phyloP scores from a whole-genome alignment of 2,888 invertebrate genomes.

The Scaptomyza flava region DNA sequence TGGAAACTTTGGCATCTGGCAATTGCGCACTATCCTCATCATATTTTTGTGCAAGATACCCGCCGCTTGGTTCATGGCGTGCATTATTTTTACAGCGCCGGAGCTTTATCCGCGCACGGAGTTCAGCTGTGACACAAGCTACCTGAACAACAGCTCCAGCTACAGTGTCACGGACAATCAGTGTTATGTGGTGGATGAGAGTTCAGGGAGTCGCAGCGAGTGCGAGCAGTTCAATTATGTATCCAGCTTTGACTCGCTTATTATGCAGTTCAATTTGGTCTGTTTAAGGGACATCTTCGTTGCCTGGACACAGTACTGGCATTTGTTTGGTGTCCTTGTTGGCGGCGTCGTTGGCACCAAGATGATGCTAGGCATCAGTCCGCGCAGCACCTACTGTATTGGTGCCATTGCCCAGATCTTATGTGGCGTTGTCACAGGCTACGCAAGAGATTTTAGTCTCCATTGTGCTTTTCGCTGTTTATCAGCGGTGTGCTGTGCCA shows the following conservation, averaged over 20 bases:
- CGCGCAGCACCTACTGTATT: slow-evolving; percentile 82
- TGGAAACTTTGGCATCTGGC: slow-evolving; percentile 85
- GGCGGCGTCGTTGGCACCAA: slow-evolving; percentile 84
- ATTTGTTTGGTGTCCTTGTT: slow-evolving; percentile 84
- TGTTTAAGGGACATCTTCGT: slow-evolving; percentile 84
- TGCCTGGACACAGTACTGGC: slow-evolving; percentile 85
- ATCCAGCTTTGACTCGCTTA: slow-evolving; percentile 80
- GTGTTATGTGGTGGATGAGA: slow-evolving; percentile 68
- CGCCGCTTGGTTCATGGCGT: slow-evolving; percentile 85
- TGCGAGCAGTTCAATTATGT: slow-evolving; percentile 77
- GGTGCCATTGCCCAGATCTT: slow-evolving; percentile 84
- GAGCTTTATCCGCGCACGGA: slow-evolving; percentile 79
- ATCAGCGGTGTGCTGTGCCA: slow-evolving; percentile 84
- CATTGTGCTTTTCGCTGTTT: slow-evolving; percentile 84
- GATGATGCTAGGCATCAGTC: slow-evolving; percentile 83
- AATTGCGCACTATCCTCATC: slow-evolving; percentile 83
- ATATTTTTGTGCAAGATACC: slow-evolving; percentile 85
- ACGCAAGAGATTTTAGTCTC: slow-evolving; percentile 82
- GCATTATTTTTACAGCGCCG: slow-evolving; percentile 85
- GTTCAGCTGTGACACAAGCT: slow-evolving; percentile 72
- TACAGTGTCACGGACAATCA: slow-evolving; percentile 71
- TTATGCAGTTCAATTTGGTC: slow-evolving; percentile 84
- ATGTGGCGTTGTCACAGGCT: slow-evolving; percentile 84
- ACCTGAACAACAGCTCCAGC: slow-evolving; percentile 41
- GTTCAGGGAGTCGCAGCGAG: slow-evolving; percentile 38